phyloP scores from a whole-genome alignment of 2,797 vertebrate species.

The Sternarchorhynchus goeldii region DNA sequence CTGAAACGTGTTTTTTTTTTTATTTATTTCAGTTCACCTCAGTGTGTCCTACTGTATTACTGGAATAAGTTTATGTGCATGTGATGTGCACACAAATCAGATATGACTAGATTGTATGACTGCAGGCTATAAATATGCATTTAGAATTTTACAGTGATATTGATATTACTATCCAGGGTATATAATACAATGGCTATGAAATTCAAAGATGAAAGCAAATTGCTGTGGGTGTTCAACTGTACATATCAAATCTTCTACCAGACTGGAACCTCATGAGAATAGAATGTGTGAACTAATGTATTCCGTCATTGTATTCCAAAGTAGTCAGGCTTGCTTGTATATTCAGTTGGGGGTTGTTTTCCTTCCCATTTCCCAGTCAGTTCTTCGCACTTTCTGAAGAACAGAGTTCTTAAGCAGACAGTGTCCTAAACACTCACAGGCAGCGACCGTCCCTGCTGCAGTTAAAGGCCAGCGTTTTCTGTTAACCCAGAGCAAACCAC shows the following conservation, averaged over 20 bases:
- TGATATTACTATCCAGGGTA: too few species aligned
- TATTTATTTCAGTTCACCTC: not conserved
- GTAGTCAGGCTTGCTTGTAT: too few species aligned
- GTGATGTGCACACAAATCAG: too few species aligned
- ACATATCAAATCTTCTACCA: slow-evolving; percentile 6
- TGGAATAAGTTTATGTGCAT: too few species aligned
- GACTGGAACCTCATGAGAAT: slow-evolving; percentile 16
- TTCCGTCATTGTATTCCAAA: not conserved
- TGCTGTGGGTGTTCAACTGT: not conserved
- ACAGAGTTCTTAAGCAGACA: not conserved
- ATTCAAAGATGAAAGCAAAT: slow-evolving; percentile 1
- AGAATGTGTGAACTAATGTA: slow-evolving; percentile 16
- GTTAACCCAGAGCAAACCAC: slow-evolving; percentile 25
- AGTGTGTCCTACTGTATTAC: too few species aligned
- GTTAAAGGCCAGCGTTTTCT: slow-evolving; percentile 5
- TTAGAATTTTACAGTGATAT: too few species aligned
- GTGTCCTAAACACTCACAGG: not conserved
- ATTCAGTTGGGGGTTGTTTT: too few species aligned
- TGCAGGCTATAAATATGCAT: too few species aligned
- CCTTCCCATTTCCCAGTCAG: not conserved
- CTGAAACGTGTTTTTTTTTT: not conserved
- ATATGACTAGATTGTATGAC: too few species aligned
- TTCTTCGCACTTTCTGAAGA: not conserved
- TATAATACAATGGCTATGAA: slow-evolving; percentile 1
- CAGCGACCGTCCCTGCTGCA: not conserved